A percentile compares a stretch with the other conserved stretches of the same genome.
These are phyloP conservation scores for Oryctes rhinoceros DNA, from an alignment of 1,140 invertebrate species.

Conservation along the genomic window DNA sequence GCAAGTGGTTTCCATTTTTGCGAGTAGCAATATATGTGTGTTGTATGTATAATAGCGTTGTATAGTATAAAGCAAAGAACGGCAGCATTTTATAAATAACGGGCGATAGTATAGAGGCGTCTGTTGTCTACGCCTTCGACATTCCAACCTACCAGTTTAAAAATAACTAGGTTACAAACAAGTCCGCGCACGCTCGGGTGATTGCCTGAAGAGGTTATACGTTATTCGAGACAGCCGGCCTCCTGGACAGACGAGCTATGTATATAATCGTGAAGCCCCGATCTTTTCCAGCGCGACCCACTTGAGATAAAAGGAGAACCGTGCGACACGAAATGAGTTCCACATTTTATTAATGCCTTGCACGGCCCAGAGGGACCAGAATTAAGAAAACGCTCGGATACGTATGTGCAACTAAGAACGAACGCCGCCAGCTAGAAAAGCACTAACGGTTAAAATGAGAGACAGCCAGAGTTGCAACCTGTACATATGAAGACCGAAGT, in stretches of 20 bases:
- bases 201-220: slow-evolving; percentile 36
- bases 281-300: slow-evolving; percentile 33
- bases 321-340: slow-evolving; percentile 35
- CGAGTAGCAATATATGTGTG: no score
- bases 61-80: slow-evolving; percentile 22
- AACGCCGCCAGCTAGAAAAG: not conserved
- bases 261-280: slow-evolving; percentile 35
- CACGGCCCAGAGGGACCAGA: not conserved
- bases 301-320: slow-evolving; percentile 32
- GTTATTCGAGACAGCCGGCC: slow-evolving; percentile 36
- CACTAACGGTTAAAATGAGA: slow-evolving; percentile 5
- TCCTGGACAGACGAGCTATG: slow-evolving; percentile 28
- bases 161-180: slow-evolving; percentile 35
- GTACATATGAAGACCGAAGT: not conserved
- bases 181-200: slow-evolving; percentile 18
- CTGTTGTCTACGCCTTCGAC: slow-evolving; percentile 30
- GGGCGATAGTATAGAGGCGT: slow-evolving; percentile 30
- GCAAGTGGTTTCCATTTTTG: no score
- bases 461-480: not conserved
- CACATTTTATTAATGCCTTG: slow-evolving; percentile 26
- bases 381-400: not conserved
- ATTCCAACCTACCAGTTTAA: slow-evolving; percentile 32
- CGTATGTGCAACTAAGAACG: not conserved
- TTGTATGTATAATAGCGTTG: no score
- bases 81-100: slow-evolving; percentile 30